Conservation (phyloP, 2,888 invertebrate species). For the Lithophane ornitopus region DNA sequence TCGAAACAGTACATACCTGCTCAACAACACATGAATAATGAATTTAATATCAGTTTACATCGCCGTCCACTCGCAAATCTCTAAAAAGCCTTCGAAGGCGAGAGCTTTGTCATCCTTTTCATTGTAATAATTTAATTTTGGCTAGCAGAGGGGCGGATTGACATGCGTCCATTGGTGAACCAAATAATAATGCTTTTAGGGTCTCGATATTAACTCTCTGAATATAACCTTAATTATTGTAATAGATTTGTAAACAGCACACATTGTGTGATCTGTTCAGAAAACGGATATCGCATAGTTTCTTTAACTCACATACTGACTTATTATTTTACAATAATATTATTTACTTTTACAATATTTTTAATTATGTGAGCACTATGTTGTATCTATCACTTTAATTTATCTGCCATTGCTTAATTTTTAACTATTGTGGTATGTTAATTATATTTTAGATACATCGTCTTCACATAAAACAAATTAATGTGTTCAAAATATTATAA, state of each 20-base stretch:
- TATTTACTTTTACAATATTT: no score
- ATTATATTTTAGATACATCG: no score
- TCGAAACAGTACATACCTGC: not conserved
- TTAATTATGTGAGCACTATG: no score
- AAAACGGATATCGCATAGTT: not conserved
- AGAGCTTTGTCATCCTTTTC: conserved; percentile 23
- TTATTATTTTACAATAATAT: no score
- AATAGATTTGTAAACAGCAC: not conserved
- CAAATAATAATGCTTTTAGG: conserved; percentile 15
- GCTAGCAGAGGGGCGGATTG: not conserved
- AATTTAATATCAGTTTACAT: conserved; percentile 18
- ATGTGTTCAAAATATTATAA: no score
- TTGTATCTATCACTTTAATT: no score
- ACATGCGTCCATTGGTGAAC: conserved; percentile 16
- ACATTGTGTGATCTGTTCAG: not conserved
- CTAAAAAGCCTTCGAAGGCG: conserved; percentile 18
- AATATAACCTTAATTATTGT: conserved; percentile 1
- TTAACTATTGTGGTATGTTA: no score
- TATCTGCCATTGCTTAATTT: no score
- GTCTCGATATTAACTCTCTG: conserved; percentile 7
- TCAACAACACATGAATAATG: conserved; percentile 28
- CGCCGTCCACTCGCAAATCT: conserved; percentile 16
- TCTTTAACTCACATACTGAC: no score
- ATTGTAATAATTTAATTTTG: conserved; percentile 40
- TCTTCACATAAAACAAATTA: no score